These are phyloP conservation scores for Ridgeia piscesae DNA, from an alignment of 1,140 invertebrate genomes.

Conservation along the genomic window DNA sequence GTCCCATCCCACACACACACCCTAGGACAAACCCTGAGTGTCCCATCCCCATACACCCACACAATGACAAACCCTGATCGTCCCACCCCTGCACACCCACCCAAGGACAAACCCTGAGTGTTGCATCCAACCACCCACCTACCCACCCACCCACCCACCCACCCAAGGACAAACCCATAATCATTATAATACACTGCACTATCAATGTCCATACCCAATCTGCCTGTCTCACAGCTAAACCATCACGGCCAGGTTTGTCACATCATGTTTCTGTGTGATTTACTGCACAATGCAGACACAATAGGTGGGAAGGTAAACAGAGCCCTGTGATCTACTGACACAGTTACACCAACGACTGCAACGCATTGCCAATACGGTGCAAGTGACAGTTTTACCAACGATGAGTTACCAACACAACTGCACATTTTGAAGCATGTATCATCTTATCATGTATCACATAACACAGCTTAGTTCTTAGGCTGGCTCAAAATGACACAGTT, in stretches of 20 bases:
- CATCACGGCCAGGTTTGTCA: neutral
- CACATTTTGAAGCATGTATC: neutral
- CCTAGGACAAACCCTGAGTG: too few species aligned
- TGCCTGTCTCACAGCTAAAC: neutral
- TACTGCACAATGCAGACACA: neutral
- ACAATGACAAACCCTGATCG: too few species aligned
- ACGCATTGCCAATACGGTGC: too few species aligned
- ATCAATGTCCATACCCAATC: neutral
- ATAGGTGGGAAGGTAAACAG: neutral
- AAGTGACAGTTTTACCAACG: neutral
- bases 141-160: neutral
- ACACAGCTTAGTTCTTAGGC: too few species aligned
- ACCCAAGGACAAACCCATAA: neutral
- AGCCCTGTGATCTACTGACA: neutral
- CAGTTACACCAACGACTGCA: neutral
- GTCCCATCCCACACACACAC: too few species aligned
- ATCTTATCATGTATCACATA: too few species aligned
- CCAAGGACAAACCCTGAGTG: too few species aligned
- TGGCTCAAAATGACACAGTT: too few species aligned
- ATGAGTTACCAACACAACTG: neutral
- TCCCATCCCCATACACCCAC: too few species aligned
- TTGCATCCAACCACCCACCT: neutral
- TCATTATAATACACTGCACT: neutral
- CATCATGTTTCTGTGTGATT: neutral
- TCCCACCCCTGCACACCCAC: neutral